Conservation (phyloP, 2,888 invertebrate species). For the Amitus sp. region DNA sequence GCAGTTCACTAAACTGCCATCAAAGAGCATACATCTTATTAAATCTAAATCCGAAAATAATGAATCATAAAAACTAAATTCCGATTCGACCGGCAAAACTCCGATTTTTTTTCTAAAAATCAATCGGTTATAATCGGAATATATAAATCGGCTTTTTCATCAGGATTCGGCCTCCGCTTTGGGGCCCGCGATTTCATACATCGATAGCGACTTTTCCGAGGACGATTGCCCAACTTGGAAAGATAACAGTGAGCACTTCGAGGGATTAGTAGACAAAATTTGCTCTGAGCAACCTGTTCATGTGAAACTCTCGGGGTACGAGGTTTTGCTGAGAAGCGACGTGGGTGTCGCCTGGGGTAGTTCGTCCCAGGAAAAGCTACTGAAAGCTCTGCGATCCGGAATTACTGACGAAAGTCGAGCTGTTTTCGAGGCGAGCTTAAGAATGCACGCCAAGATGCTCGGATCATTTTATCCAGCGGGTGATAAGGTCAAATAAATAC, state of each 20-base stretch:
- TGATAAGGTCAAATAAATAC: no score
- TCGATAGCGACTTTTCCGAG: constrained; percentile 51
- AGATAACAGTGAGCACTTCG: constrained; percentile 43
- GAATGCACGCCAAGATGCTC: constrained; percentile 52
- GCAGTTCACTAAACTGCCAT: no score
- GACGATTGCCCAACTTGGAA: constrained; percentile 49
- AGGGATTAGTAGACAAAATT: constrained; percentile 53
- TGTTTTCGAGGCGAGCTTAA: constrained; percentile 59
- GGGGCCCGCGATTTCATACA: constrained; percentile 47
- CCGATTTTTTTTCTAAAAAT: no score
- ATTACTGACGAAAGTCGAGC: constrained; percentile 56
- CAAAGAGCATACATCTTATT: no score
- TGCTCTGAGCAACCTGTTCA: constrained; percentile 55
- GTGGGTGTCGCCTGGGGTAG: constrained; percentile 44
- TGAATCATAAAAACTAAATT: no score
- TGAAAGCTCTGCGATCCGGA: constrained; percentile 52
- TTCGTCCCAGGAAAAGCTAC: constrained; percentile 50
- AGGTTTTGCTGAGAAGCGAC: constrained; percentile 54
- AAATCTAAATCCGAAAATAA: no score
- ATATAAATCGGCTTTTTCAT: no score
- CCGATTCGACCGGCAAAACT: no score
- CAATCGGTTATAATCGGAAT: no score
- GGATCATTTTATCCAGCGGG: constrained; percentile 32
- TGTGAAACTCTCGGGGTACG: constrained; percentile 61
- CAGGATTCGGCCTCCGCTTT: constrained; percentile 22